Evolutionary conservation across 2,113 vertebrate genomes (phyloP).

Genomic region (Ailurus styani): DNA sequence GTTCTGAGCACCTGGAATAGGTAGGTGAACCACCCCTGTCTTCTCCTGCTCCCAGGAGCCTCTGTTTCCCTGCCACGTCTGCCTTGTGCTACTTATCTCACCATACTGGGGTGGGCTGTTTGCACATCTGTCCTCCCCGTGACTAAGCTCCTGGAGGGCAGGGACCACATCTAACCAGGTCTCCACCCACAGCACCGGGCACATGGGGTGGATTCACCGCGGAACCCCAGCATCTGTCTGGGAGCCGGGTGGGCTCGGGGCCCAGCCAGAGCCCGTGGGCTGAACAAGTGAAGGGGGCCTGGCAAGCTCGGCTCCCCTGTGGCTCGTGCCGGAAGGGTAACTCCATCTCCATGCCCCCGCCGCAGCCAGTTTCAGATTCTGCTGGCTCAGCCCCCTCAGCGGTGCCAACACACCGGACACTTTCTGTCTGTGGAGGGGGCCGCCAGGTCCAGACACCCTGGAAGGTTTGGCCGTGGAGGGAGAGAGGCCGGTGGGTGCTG

Average conservation of each 20-base stretch:
- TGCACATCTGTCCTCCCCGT: background rate
- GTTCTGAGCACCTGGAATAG: background rate
- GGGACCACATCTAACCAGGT: background rate
- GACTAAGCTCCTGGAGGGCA: background rate
- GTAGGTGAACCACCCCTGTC: background rate
- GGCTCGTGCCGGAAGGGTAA: background rate
- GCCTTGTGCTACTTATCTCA: background rate
- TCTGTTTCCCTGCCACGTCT: background rate
- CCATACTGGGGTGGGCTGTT: background rate
- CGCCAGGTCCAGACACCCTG: background rate
- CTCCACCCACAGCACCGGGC: no score
- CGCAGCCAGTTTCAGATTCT: background rate
- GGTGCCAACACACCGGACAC: background rate
- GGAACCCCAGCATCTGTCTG: background rate
- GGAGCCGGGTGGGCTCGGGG: background rate
- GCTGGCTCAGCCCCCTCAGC: background rate
- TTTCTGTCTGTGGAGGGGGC: background rate
- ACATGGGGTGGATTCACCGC: background rate
- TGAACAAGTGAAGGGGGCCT: background rate
- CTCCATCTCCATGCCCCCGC: background rate
- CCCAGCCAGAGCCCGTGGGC: background rate
- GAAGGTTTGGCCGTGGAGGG: background rate
- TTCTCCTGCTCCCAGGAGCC: background rate
- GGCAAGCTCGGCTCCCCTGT: accelerated
- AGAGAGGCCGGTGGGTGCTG: background rate